These are phyloP conservation scores for Artibeus jamaicensis DNA, from an alignment of 2,797 vertebrate genomes.

Conservation along the genomic window DNA sequence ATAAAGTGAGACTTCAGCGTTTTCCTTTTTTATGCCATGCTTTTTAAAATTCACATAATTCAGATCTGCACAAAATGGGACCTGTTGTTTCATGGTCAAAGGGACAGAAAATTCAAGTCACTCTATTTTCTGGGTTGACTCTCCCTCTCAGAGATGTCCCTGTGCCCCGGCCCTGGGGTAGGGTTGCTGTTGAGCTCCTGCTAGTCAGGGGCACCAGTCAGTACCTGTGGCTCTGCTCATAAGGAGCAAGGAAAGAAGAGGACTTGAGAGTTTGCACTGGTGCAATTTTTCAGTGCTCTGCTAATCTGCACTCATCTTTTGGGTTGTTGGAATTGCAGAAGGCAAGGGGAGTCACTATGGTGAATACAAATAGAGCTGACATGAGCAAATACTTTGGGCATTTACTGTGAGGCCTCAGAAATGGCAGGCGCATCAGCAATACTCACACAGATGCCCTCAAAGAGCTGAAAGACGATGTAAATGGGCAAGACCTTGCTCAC, in stretches of 20 bases:
- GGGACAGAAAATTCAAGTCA: neutral
- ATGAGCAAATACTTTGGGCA: neutral
- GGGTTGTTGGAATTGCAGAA: neutral
- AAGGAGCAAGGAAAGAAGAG: neutral
- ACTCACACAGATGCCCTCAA: conserved; percentile 89
- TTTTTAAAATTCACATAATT: neutral
- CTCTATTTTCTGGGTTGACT: neutral
- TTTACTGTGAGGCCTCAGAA: neutral
- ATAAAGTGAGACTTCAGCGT: neutral
- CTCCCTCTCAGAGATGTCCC: neutral
- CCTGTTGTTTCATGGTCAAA: neutral
- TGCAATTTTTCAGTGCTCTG: neutral
- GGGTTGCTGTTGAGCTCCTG: too few species aligned
- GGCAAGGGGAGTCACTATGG: neutral
- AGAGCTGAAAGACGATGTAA: conserved; percentile 86
- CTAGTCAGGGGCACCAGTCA: neutral
- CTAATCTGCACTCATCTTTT: neutral
- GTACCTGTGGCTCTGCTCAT: neutral
- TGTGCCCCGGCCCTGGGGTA: neutral
- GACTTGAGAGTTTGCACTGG: neutral
- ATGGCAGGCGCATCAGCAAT: neutral
- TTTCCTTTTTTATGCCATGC: too few species aligned
- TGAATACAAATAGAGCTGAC: neutral
- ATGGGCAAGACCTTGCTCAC: conserved; percentile 85
- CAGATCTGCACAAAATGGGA: neutral